Evolutionary conservation across 1,140 invertebrate species (phyloP).

Genomic region (Meloidogyne exigua): DNA sequence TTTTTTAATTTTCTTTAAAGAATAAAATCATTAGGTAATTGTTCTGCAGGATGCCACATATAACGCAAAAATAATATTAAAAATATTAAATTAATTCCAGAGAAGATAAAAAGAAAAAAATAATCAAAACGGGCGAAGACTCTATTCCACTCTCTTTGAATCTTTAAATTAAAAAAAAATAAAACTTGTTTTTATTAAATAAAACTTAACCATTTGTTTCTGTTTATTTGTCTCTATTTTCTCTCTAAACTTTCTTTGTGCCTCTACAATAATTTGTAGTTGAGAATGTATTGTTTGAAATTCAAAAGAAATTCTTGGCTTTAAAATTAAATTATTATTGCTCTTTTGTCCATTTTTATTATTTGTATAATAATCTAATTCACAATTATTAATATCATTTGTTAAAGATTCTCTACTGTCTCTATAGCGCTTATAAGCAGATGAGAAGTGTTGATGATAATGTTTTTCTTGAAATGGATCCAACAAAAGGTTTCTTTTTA

Average conservation of each 20-base stretch:
- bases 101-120: conserved; percentile 50
- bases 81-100: conserved; percentile 51
- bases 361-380: not conserved
- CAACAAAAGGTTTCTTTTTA: not conserved
- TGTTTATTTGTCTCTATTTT: conserved; percentile 40
- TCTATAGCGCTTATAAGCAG: not conserved
- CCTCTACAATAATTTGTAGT: conserved; percentile 39
- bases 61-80: conserved; percentile 51
- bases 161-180: conserved; percentile 34
- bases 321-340: conserved; percentile 9
- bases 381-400: not conserved
- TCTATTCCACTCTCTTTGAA: conserved; percentile 58
- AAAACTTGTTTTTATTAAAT: conserved; percentile 5
- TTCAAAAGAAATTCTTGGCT: not conserved
- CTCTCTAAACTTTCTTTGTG: conserved; percentile 46
- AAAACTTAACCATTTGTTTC: conserved; percentile 28
- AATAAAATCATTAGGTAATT: conserved; percentile 8
- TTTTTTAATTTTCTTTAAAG: conserved; percentile 11
- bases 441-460: not conserved
- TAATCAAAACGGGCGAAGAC: conserved; percentile 56
- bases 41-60: conserved; percentile 51
- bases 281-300: conserved; percentile 32
- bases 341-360: not conserved
- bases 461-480: not conserved
- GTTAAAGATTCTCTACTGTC: not conserved